Conservation (phyloP, 2,797 vertebrate species). For the Notoglanidium macrostoma region DNA sequence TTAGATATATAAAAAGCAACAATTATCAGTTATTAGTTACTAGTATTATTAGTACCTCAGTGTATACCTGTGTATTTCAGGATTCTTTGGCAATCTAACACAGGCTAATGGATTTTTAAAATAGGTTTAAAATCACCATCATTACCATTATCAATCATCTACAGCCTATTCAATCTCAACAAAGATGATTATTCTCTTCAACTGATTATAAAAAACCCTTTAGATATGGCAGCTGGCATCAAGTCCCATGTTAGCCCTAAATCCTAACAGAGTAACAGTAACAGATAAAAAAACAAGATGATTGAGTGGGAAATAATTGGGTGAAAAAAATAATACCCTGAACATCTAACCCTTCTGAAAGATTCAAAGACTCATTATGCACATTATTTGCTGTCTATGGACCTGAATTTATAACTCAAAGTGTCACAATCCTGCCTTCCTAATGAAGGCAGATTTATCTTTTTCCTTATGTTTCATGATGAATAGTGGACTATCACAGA, state of each 20-base stretch:
- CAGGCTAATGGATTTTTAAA: background rate
- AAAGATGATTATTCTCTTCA: background rate
- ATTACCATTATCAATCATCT: background rate
- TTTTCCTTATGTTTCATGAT: background rate
- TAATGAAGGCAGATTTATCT: constrained; percentile 3
- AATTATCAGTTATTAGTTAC: background rate
- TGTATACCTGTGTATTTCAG: background rate
- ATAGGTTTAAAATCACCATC: background rate
- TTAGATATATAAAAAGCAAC: background rate
- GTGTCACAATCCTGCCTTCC: constrained; percentile 1
- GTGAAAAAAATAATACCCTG: background rate
- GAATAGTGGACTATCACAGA: background rate
- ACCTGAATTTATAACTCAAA: background rate
- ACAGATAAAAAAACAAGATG: constrained; percentile 1
- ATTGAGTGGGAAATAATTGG: background rate
- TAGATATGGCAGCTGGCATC: background rate
- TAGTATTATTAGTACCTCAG: background rate
- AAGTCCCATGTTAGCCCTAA: background rate
- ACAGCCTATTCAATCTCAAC: background rate
- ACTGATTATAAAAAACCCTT: background rate
- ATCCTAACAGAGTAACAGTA: background rate
- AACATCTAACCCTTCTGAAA: background rate
- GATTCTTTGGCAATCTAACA: background rate
- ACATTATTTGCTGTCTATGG: background rate
- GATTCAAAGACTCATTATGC: background rate